Conservation (phyloP, 2,797 vertebrate species). For the Danio albolineatus region DNA sequence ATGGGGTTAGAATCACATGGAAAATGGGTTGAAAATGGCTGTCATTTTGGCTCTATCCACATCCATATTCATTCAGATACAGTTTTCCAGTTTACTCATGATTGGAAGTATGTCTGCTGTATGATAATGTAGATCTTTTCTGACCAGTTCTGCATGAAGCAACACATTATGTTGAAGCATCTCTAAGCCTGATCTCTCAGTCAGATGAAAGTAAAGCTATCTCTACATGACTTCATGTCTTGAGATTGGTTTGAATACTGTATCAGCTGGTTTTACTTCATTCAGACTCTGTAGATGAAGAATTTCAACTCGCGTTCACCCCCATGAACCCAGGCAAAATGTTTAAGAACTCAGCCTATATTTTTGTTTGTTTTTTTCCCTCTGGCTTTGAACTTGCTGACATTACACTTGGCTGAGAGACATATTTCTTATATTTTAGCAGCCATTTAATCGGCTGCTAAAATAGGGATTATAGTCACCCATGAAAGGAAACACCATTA, state of each 20-base stretch:
- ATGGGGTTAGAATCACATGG: too few species aligned
- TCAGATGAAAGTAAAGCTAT: constrained; percentile 42
- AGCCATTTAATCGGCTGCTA: constrained; percentile 50
- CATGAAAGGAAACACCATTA: constrained; percentile 66
- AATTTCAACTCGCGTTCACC: background rate
- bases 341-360: background rate
- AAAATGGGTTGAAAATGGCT: background rate
- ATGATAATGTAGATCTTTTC: constrained; percentile 38
- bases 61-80: background rate
- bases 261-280: constrained; percentile 28
- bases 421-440: constrained; percentile 33
- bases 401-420: constrained; percentile 46
- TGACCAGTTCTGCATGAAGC: background rate
- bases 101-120: constrained; percentile 46
- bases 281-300: background rate
- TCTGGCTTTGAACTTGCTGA: constrained; percentile 6
- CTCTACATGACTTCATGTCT: constrained; percentile 47
- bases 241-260: constrained; percentile 9
- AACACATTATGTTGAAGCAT: background rate
- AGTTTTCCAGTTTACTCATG: constrained; percentile 31
- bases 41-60: background rate
- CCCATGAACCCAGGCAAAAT: background rate
- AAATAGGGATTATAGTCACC: constrained; percentile 50
- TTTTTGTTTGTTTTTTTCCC: background rate
- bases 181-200: constrained; percentile 25